Conservation (phyloP, 1,140 invertebrate genomes). For the Eciton burchellii region DNA sequence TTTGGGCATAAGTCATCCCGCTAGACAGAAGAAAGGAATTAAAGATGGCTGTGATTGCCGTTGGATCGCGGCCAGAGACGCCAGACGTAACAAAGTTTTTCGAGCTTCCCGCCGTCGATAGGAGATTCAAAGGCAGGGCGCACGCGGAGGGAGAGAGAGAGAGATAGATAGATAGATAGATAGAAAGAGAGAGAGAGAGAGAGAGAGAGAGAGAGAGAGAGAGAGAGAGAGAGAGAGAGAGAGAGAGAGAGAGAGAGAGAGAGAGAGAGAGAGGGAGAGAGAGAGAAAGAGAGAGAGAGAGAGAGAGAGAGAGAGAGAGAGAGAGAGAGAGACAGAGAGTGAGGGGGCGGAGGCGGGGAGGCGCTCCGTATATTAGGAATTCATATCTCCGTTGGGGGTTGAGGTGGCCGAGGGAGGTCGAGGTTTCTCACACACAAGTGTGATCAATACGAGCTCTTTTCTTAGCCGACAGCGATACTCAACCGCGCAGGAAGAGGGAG, state of each 20-base stretch:
- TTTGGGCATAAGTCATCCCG: conserved; percentile 76
- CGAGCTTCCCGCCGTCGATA: conserved; percentile 69
- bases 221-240: no score
- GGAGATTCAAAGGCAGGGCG: conserved; percentile 47
- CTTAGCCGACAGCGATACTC: conserved; percentile 78
- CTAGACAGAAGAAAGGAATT: conserved; percentile 80
- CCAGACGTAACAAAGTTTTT: conserved; percentile 77
- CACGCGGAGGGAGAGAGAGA: no score
- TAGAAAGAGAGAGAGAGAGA: no score
- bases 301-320: no score
- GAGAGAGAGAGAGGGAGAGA: no score
- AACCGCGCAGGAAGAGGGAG: conserved; percentile 54
- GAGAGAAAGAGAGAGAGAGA: no score
- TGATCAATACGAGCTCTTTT: conserved; percentile 80
- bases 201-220: no score
- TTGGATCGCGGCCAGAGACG: conserved; percentile 78
- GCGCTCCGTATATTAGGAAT: conserved; percentile 77
- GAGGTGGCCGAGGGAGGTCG: conserved; percentile 53
- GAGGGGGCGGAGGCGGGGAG: neutral
- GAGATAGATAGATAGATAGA: no score
- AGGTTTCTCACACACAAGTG: conserved; percentile 72
- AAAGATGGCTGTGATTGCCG: conserved; percentile 80
- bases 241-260: no score
- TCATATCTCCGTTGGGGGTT: conserved; percentile 77
- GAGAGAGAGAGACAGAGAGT: no score